phyloP scores from a whole-genome alignment of 2,888 invertebrate species.

The Platycheirus rosarum region DNA sequence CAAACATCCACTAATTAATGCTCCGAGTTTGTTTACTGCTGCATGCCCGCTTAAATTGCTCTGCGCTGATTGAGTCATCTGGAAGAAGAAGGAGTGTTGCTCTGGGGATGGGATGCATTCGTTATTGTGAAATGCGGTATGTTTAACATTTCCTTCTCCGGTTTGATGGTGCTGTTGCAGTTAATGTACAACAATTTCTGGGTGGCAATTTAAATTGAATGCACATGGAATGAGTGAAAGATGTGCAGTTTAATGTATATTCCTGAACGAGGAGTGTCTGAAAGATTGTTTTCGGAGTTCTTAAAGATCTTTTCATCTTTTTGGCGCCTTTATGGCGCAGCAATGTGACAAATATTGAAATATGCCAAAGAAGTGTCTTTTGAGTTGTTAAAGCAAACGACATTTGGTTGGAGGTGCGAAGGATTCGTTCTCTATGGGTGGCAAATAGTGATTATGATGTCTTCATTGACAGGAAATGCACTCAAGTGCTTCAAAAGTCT shows the following conservation, averaged over 20 bases:
- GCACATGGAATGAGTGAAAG: constrained; percentile 48
- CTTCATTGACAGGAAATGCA: neutral
- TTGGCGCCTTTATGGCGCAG: constrained; percentile 69
- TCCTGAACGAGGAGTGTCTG: no score
- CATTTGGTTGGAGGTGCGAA: constrained; percentile 18
- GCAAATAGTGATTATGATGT: neutral
- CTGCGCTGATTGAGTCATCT: constrained; percentile 70
- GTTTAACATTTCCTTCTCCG: constrained; percentile 66
- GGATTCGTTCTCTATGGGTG: constrained; percentile 15
- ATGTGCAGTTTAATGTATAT: constrained; percentile 51
- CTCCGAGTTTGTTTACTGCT: constrained; percentile 44
- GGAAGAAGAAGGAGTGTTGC: neutral
- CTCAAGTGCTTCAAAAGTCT: neutral
- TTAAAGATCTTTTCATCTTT: constrained; percentile 44
- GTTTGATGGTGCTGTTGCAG: neutral
- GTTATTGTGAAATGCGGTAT: constrained; percentile 40
- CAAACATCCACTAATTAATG: constrained; percentile 67
- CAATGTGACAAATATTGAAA: constrained; percentile 66
- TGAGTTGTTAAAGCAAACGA: constrained; percentile 30
- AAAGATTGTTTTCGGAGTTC: constrained; percentile 8
- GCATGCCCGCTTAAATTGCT: constrained; percentile 24
- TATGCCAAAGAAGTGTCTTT: constrained; percentile 52
- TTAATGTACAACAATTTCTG: constrained; percentile 21
- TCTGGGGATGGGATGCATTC: constrained; percentile 11
- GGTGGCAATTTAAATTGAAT: constrained; percentile 68